phyloP scores from a whole-genome alignment of 1,140 invertebrate species.

The Drosophila kikkawai region DNA sequence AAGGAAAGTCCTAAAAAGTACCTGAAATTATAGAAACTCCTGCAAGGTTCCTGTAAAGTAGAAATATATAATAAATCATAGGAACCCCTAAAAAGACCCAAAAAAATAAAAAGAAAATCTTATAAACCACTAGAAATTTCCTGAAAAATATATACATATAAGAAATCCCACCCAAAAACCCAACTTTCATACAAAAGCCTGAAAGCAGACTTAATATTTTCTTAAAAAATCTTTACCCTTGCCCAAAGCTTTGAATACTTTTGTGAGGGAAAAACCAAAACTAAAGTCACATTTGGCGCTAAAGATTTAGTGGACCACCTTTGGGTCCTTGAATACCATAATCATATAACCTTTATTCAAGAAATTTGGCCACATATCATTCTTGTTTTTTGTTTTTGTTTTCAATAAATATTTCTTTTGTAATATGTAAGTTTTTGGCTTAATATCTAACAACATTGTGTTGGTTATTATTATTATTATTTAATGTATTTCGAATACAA shows the following conservation, averaged over 20 bases:
- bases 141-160: no score
- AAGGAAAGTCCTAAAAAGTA: no score
- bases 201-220: slow-evolving; percentile 43
- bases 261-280: slow-evolving; percentile 4
- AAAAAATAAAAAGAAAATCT: no score
- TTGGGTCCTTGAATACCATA: slow-evolving; percentile 46
- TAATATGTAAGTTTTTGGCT: slow-evolving; percentile 44
- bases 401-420: slow-evolving; percentile 54
- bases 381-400: slow-evolving; percentile 20
- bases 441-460: slow-evolving; percentile 60
- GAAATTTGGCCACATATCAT: slow-evolving; percentile 53
- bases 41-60: no score
- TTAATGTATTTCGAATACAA: slow-evolving; percentile 56
- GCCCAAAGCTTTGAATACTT: slow-evolving; percentile 35
- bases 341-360: slow-evolving; percentile 63
- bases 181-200: slow-evolving; percentile 4
- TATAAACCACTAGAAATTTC: no score
- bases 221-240: rapidly evolving
- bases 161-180: not conserved
- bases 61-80: no score
- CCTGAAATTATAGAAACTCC: no score
- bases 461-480: slow-evolving; percentile 32
- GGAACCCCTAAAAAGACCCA: no score
- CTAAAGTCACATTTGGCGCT: slow-evolving; percentile 1
- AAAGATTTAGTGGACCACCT: slow-evolving; percentile 22